Base-by-base conservation (phyloP, 2,113 vertebrate genomes). In the Cisticola juncidis region DNA sequence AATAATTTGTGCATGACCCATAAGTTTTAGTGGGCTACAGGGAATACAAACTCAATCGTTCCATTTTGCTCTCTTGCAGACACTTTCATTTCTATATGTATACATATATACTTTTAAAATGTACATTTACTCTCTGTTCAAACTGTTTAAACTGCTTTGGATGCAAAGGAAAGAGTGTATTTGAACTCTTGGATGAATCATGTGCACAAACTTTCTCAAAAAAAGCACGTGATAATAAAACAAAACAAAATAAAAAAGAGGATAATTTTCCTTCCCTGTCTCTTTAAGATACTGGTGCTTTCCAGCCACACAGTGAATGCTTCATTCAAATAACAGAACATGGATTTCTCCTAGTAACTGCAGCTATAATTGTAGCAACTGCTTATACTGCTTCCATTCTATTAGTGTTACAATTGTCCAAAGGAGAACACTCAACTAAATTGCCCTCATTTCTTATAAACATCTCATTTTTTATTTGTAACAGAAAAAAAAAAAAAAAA, bases 271-370 rank as follows among this genome's bases (percentile, higher is more conserved):
- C 21, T 85, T 51, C 45, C 35, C 56, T 71, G 60, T 56, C 56
- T 90, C 81, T 91, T 94, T 72, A 91, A 96, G 72, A 69, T 47
- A 68, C 28, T 35, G 36, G 31, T 56, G 81, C 61, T 76, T 87
- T 85, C 76, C 87, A 72, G 58, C 16, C 65, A 86, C 47, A 44
- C 44, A 36, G 61, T 50, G 64, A 95, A 90, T 45, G 58, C 47
- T 71, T 91, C 62, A 71, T 91, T 95, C 79, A 93, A 65, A 33
- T 66, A 92, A 80, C 78, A 88, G 62, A 86, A 61, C 56, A 50
- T 15, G 58, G 42, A 66, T 88, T 82, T 95, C 81, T 93, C 94
- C 51, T 60, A 91, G 93, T 95, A 95, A 94, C 93, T 90, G 88
- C 26, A 73, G 74, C 81, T 95, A 80, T 92, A 94, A 92, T 71